A percentile compares a stretch with the other conserved stretches of the same genome.
These are phyloP conservation scores for Pipistrellus pipistrellus DNA, from an alignment of 2,797 vertebrate species.

Conservation along the genomic window DNA sequence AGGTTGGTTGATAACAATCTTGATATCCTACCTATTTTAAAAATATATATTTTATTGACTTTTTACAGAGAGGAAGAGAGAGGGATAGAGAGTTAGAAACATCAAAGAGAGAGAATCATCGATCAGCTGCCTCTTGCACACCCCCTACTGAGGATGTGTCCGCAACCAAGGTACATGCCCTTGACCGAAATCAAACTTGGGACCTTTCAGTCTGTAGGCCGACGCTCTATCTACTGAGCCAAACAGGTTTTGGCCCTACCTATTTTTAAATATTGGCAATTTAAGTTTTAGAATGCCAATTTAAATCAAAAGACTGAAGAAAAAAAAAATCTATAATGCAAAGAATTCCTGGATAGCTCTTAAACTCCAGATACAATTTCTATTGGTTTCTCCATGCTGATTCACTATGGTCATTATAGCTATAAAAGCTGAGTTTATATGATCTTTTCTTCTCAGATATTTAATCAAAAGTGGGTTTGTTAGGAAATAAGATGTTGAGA, in stretches of 20 bases:
- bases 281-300: slow-evolving; percentile 1
- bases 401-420: not conserved
- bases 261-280: not conserved
- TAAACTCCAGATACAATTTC: not conserved
- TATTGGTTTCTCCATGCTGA: not conserved
- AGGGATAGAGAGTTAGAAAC: too few relatives aligned
- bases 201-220: too few relatives aligned
- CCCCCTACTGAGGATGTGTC: too few relatives aligned
- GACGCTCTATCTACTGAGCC: too few relatives aligned
- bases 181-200: too few relatives aligned
- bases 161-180: too few relatives aligned
- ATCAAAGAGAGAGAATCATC: too few relatives aligned
- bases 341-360: slow-evolving; percentile 9
- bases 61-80: too few relatives aligned
- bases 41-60: not conserved
- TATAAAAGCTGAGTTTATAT: slow-evolving; percentile 2
- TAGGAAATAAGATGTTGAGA: slow-evolving; percentile 20
- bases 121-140: too few relatives aligned
- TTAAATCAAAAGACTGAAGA: not conserved
- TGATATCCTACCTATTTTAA: not conserved
- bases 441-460: slow-evolving; percentile 34
- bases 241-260: not conserved
- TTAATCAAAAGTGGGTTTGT: not conserved
- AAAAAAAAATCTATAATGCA: slow-evolving; percentile 13
- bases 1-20: not conserved